phyloP scores from a whole-genome alignment of 2,888 invertebrate species.

The Nematopogon swammerdamellus region DNA sequence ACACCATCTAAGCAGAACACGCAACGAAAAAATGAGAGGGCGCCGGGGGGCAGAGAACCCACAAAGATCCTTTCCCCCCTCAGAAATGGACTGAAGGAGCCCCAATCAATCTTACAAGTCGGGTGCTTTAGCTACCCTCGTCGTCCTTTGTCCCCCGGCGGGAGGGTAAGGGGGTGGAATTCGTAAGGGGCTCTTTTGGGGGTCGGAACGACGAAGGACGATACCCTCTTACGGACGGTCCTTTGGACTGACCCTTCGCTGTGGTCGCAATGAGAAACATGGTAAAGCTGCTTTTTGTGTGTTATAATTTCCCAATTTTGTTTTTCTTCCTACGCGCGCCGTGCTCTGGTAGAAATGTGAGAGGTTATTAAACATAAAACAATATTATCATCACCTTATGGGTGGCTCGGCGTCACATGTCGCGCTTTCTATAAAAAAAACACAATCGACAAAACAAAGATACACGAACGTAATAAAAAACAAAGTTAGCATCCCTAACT shows the following conservation, averaged over 20 bases:
- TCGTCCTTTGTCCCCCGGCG: slow-evolving; percentile 12
- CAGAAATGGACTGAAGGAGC: slow-evolving; percentile 55
- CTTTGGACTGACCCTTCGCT: slow-evolving; percentile 40
- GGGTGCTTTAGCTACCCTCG: slow-evolving; percentile 24
- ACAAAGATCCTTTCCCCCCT: slow-evolving; percentile 29
- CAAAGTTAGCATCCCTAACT: no score
- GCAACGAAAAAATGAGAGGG: slow-evolving; percentile 36
- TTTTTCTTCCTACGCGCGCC: no score
- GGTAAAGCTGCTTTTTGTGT: no score
- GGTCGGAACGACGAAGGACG: slow-evolving; percentile 49
- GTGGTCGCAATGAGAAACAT: slow-evolving; percentile 33
- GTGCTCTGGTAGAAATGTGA: no score
- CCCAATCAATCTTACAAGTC: slow-evolving; percentile 60
- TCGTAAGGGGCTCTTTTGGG: slow-evolving; percentile 27
- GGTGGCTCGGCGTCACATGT: no score
- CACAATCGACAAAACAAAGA: no score
- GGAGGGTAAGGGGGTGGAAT: slow-evolving; percentile 14
- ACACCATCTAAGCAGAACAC: slow-evolving; percentile 25
- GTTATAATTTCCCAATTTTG: no score
- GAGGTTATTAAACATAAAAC: no score
- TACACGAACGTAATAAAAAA: no score
- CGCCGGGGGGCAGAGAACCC: slow-evolving; percentile 48
- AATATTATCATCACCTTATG: no score
- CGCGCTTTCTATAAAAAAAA: no score
- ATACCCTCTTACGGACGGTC: slow-evolving; percentile 48